Evolutionary conservation across 2,797 vertebrate species (phyloP), one percentile per base, ranked within the genome.

Genomic region (Agapornis canus): DNA sequence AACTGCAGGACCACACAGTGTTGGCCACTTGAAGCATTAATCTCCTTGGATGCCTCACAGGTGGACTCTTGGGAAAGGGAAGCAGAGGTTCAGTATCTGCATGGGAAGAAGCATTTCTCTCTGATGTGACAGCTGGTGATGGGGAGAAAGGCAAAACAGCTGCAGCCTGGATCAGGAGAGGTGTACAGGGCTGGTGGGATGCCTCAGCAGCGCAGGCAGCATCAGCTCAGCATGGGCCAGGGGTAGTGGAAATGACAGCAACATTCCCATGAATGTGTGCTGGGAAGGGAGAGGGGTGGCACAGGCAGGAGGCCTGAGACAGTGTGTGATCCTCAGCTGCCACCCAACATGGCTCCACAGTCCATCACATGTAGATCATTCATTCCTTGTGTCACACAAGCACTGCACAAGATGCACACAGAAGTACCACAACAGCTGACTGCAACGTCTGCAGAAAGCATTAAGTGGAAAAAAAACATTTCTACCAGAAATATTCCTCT

Each of bases 91-190:
- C 42, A 20, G 29, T 37, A 54, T 61, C 48, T 54, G 61, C 20
- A 26, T 11, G 42, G 69, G 37, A 83, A 73, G 16, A 82, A 35
- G n/a, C 22, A 2, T 48, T 90, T 79, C 54, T 84, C 32, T 73
- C 20, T 32, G 32, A 60, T 0, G 0, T 32, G 59, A 84, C 77
- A 91, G 92, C 64, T 88, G 82, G 65, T 29, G 49, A 56, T 20
- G 37, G 51, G 35, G 43, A 89, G 63, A 77, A 86, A 80, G 68
- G 92, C 68, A 76, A 76, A 94, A 37, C 83, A 79, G 81, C 63
- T 79, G 66, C 52, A 77, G 11, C 7, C 19, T 5, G 0, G 51
- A 59, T 25, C 70, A 79, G 54, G 27, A 65, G 35, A 71, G 26
- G 35, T 70, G 86, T 59, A 48, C 2, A 63, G 82, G 27, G 84